Evolutionary conservation across 2,113 vertebrate species (phyloP), one percentile per base, ranked within the genome.

Genomic region (Hepsetus odoe): DNA sequence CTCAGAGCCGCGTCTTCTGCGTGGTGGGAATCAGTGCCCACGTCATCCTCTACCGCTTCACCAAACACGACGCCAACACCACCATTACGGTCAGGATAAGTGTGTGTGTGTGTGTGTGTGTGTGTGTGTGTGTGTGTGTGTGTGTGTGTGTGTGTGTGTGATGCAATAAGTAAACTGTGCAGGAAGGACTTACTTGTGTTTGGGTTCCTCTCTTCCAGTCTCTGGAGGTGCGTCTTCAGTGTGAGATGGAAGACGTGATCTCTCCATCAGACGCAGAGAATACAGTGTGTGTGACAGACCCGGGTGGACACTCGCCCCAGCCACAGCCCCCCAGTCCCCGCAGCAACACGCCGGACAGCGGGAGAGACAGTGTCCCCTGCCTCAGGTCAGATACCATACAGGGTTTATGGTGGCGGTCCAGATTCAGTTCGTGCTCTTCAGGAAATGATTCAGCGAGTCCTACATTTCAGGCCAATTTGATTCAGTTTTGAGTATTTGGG

Each of bases 11-110:
- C 64, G 90, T 99, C 89, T 95, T 99, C 84, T 99, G 98, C 87
- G 95, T 99, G 71, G 96, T 96, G 20, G 97, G 97, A 88, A 96
- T 96, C 86, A 96, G 96, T 20, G 94, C 97, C 0, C 96, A 99
- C 88, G 94, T 98, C 80, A 92, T 99, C 76, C 86, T 99, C 84
- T 99, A 98, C 86, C 94, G 92, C 87, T 98, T 99, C 92, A 99
- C 96, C 93, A 97, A 95, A 88, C 93, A 97, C 65, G 97, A 99
- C 82, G 90, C 95, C 87, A 97, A 95, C 86, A 91, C 94, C 82
- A 95, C 95, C 91, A 96, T 98, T 89, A 93, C 92, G 90, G 98
- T 99, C 94, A 96, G 96, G 94, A 4, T 64, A 24, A 75, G 49
- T 59, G n/a, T 16, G 33, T 73, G 56, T 32, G 8, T 72, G 74